Percentiles rank a stretch among this genome's conserved stretches.
phyloP scores from a whole-genome alignment of 2,113 vertebrate species.

The Eudorcas thomsonii region DNA sequence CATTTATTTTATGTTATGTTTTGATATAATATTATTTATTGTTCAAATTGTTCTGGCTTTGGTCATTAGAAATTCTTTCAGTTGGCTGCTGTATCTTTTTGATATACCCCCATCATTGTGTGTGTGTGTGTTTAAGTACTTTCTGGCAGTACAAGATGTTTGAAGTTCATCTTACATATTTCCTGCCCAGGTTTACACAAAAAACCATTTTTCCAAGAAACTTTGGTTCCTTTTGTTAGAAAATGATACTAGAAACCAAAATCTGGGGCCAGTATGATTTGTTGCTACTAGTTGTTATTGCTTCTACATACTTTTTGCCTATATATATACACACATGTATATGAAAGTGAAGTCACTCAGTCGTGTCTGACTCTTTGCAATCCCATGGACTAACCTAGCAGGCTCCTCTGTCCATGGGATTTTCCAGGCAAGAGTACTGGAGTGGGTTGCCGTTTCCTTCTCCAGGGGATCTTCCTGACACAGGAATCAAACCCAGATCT shows the following conservation, averaged over 20 bases:
- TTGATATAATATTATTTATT: not conserved
- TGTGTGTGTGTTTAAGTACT: not conserved
- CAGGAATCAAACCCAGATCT: not conserved
- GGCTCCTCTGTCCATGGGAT: not conserved
- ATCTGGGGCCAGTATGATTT: not conserved
- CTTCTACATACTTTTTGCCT: not conserved
- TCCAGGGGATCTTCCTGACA: not conserved
- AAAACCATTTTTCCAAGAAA: not conserved
- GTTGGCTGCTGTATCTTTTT: not conserved
- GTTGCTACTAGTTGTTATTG: not conserved
- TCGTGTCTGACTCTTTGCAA: not conserved
- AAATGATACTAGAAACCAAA: not conserved
- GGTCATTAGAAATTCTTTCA: not conserved
- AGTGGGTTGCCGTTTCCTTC: not conserved
- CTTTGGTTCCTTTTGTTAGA: not conserved
- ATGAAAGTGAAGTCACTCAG: not conserved
- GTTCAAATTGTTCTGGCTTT: not conserved
- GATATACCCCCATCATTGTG: not conserved
- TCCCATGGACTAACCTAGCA: not conserved
- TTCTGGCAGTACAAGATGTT: not conserved
- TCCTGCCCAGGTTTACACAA: not conserved
- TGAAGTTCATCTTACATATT: not conserved
- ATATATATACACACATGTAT: fast-evolving
- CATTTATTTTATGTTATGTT: not conserved
- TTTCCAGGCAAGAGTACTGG: not conserved